These are phyloP conservation scores for Clangula hyemalis DNA, from an alignment of 2,797 vertebrate genomes.

Conservation along the genomic window DNA sequence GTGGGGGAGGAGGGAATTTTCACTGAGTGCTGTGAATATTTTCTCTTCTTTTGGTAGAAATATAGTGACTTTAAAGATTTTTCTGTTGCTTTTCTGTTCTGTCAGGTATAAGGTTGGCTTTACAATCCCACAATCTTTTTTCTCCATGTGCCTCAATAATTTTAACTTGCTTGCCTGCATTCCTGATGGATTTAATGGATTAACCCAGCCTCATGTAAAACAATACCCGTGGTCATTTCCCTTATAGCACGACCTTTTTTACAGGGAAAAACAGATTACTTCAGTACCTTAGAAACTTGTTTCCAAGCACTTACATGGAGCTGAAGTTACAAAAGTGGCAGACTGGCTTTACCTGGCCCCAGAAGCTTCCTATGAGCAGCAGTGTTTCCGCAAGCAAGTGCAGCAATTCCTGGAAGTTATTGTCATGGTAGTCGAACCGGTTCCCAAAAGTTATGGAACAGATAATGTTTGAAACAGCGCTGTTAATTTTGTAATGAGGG, in stretches of 20 bases:
- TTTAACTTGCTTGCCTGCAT: neutral
- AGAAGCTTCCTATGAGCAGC: slow-evolving; percentile 21
- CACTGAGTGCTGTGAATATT: neutral
- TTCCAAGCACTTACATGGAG: neutral
- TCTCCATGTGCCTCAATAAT: neutral
- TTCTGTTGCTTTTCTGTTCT: neutral
- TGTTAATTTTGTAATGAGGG: slow-evolving; percentile 77
- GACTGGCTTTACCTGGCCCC: slow-evolving; percentile 62
- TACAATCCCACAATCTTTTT: neutral
- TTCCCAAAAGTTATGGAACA: slow-evolving; percentile 79
- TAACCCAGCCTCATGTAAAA: neutral
- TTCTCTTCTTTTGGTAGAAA: neutral
- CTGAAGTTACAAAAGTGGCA: neutral
- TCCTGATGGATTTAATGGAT: neutral
- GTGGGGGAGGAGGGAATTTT: neutral
- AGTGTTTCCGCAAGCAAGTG: slow-evolving; percentile 47
- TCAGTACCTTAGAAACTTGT: neutral
- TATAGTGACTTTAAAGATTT: neutral
- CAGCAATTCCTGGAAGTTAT: slow-evolving; percentile 75
- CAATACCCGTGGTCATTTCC: neutral
- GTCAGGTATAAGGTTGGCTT: neutral
- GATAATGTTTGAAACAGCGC: slow-evolving; percentile 79
- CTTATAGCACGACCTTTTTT: neutral
- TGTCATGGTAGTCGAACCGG: slow-evolving; percentile 77
- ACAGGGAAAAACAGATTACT: neutral